Evolutionary conservation across 1,140 invertebrate species (phyloP).

Genomic region (Harlomillsia oculata): DNA sequence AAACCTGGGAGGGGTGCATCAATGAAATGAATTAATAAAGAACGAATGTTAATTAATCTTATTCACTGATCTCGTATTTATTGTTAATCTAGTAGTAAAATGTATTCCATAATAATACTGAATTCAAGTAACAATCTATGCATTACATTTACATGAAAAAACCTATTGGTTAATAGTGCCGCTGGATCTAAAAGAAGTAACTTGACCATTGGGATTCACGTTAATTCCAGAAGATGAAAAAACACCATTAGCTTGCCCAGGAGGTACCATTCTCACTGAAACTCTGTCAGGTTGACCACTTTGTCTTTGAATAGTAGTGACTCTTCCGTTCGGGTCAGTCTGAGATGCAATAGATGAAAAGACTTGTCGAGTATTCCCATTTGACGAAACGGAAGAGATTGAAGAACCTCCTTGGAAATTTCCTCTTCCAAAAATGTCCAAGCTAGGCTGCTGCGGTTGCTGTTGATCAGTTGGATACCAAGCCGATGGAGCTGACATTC

Average conservation of each 20-base stretch:
- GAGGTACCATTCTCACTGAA: not conserved
- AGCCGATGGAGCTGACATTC: no score
- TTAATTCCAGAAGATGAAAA: slow-evolving; percentile 11
- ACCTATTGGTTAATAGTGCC: no score
- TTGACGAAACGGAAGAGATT: not conserved
- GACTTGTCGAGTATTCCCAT: not conserved
- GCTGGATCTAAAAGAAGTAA: slow-evolving; percentile 2
- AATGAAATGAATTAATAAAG: no score
- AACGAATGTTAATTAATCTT: no score
- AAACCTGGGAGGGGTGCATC: no score
- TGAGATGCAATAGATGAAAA: not conserved
- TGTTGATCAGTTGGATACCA: no score
- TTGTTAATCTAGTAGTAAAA: no score
- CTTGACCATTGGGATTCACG: slow-evolving; percentile 14
- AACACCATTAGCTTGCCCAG: slow-evolving; percentile 3
- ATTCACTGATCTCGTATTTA: no score
- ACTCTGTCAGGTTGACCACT: slow-evolving; percentile 3
- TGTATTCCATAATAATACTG: no score
- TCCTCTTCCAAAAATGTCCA: not conserved
- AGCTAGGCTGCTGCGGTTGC: not conserved
- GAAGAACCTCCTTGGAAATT: not conserved
- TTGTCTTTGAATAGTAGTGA: slow-evolving; percentile 9
- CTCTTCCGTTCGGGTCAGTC: slow-evolving; percentile 4
- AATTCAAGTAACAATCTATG: no score
- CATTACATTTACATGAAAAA: no score